phyloP scores from a whole-genome alignment of 2,113 vertebrate genomes.

The Genyomyrus donnyi region DNA sequence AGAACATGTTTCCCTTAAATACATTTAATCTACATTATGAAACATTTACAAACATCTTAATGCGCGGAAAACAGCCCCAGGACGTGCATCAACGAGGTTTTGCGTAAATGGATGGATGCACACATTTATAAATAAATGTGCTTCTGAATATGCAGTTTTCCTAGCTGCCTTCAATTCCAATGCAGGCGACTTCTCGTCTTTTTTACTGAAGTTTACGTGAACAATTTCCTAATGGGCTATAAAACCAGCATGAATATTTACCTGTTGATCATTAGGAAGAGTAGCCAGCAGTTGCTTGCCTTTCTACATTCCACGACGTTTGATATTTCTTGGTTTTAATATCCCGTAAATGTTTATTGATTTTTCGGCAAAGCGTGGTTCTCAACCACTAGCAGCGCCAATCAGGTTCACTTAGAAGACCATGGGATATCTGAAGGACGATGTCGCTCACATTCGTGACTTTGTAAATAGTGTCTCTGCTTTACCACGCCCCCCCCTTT shows the following conservation, averaged over 20 bases:
- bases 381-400: not conserved
- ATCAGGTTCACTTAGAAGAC: not conserved
- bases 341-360: not conserved
- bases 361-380: not conserved
- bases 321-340: not conserved
- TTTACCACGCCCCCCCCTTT: not conserved
- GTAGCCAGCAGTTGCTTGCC: not conserved
- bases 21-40: not conserved
- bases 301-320: not conserved
- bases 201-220: not conserved
- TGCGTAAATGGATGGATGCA: not conserved
- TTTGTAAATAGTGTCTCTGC: not conserved
- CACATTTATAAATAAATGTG: not conserved
- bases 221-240: not conserved
- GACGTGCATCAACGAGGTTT: not conserved
- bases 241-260: not conserved
- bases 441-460: not conserved
- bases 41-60: not conserved
- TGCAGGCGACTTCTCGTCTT: not conserved
- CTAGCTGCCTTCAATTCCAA: not conserved
- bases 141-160: not conserved
- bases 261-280: not conserved
- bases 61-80: not conserved
- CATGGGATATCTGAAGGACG: not conserved
- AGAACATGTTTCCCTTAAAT: not conserved